Evolutionary conservation across 1,140 invertebrate genomes (phyloP).

Genomic region (Cydia pomonella): DNA sequence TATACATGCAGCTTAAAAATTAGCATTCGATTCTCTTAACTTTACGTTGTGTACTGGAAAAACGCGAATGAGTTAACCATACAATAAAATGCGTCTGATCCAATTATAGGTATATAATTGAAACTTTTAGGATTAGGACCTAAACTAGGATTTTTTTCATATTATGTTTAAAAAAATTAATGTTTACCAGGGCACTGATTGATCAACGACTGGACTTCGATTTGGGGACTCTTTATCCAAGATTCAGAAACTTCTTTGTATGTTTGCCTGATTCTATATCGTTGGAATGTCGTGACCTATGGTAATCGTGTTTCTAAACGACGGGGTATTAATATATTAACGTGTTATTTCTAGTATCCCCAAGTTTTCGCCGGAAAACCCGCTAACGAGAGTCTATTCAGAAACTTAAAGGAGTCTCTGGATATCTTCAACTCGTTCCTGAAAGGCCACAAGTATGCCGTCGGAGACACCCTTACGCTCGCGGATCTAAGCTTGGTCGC

Average conservation of each 20-base stretch:
- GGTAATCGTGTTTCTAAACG: background rate
- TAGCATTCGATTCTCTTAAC: too few species aligned
- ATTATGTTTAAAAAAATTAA: too few species aligned
- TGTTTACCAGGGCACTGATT: slow-evolving; percentile 83
- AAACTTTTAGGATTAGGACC: too few species aligned
- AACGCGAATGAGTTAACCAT: too few species aligned
- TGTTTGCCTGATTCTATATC: slow-evolving; percentile 59
- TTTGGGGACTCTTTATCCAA: slow-evolving; percentile 84
- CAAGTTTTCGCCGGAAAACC: slow-evolving; percentile 82
- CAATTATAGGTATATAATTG: too few species aligned
- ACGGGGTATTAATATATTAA: background rate
- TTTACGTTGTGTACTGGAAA: too few species aligned
- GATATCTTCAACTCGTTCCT: slow-evolving; percentile 84
- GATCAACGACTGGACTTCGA: slow-evolving; percentile 90
- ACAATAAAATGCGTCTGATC: too few species aligned
- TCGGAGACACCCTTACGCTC: slow-evolving; percentile 85
- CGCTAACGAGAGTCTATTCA: slow-evolving; percentile 81
- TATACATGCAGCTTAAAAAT: too few species aligned
- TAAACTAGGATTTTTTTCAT: too few species aligned
- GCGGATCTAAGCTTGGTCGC: slow-evolving; percentile 84
- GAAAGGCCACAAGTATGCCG: slow-evolving; percentile 82
- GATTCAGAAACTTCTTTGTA: slow-evolving; percentile 82
- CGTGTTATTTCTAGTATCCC: slow-evolving; percentile 83
- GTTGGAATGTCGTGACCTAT: background rate
- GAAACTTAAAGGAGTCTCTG: slow-evolving; percentile 82